Percentiles rank a stretch among this genome's conserved stretches.
Evolutionary conservation across 2,113 vertebrate genomes (phyloP).

Genomic region (Petromus typicus): DNA sequence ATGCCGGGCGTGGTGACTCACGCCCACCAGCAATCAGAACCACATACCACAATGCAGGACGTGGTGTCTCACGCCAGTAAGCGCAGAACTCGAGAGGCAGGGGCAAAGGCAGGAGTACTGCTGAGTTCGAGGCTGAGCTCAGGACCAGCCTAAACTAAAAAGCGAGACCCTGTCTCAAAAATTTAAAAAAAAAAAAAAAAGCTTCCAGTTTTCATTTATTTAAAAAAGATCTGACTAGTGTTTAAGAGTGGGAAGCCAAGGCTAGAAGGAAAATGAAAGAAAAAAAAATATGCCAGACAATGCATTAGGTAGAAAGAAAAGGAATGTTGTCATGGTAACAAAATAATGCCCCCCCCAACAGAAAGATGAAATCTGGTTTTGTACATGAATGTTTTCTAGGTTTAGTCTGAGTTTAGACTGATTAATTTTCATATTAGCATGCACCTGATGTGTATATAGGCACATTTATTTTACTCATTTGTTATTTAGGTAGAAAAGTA

Average conservation of each 20-base stretch:
- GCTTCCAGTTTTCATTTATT: conserved; percentile 8
- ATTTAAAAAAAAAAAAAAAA: too few species aligned
- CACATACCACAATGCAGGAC: too few species aligned
- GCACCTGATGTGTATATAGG: background rate
- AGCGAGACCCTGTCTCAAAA: too few species aligned
- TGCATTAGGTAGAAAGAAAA: conserved; percentile 41
- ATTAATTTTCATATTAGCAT: conserved; percentile 38
- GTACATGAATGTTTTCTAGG: conserved; percentile 14
- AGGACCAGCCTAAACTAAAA: too few species aligned
- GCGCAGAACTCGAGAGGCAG: too few species aligned
- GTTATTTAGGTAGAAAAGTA: conserved; percentile 51
- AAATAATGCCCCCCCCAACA: conserved; percentile 40
- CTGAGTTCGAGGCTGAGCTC: too few species aligned
- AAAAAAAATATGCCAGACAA: conserved; percentile 43
- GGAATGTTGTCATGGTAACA: conserved; percentile 37
- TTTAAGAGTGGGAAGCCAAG: conserved; percentile 24
- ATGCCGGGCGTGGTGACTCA: too few species aligned
- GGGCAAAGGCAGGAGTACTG: too few species aligned
- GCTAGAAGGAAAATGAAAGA: conserved; percentile 62
- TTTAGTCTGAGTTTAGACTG: conserved; percentile 51
- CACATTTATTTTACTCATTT: conserved; percentile 29
- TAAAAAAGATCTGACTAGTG: conserved; percentile 47
- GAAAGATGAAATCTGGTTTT: conserved; percentile 58
- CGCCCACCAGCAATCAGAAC: too few species aligned
- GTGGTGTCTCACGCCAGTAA: too few species aligned